Conservation (phyloP, 1,140 invertebrate genomes). For the Tetramorium alpestre region DNA sequence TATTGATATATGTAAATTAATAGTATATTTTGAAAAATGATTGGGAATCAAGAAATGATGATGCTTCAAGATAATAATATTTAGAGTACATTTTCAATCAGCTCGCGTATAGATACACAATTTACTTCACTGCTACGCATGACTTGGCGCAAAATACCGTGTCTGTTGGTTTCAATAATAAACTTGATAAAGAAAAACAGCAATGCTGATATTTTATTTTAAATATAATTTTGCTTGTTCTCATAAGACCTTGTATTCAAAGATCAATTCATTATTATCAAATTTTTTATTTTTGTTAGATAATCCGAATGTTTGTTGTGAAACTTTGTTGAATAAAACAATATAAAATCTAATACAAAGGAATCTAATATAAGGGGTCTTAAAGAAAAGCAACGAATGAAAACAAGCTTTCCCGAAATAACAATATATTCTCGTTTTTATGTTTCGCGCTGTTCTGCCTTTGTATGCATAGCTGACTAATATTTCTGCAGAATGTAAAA, state of each 20-base stretch:
- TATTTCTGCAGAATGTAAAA: neutral
- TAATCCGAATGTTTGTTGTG: slow-evolving; percentile 3
- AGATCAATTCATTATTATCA: neutral
- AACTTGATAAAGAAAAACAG: neutral
- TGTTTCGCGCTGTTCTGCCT: neutral
- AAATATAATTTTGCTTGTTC: neutral
- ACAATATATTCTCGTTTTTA: neutral
- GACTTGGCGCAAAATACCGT: no score
- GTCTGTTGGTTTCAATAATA: neutral
- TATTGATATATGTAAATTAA: neutral
- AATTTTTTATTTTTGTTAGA: slow-evolving; percentile 2
- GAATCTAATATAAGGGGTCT: neutral
- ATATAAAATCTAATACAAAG: neutral
- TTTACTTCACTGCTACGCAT: no score
- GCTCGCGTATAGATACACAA: no score
- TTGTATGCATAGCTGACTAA: neutral
- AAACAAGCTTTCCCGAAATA: slow-evolving; percentile 6
- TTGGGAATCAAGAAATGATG: no score
- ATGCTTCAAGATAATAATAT: no score
- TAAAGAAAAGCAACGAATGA: neutral
- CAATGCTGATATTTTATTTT: neutral
- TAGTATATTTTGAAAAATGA: neutral
- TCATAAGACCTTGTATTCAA: neutral
- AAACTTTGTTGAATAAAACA: slow-evolving; percentile 13
- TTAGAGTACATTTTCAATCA: neutral